Evolutionary conservation across 2,113 vertebrate species (phyloP).

Genomic region (Mellivora capensis): DNA sequence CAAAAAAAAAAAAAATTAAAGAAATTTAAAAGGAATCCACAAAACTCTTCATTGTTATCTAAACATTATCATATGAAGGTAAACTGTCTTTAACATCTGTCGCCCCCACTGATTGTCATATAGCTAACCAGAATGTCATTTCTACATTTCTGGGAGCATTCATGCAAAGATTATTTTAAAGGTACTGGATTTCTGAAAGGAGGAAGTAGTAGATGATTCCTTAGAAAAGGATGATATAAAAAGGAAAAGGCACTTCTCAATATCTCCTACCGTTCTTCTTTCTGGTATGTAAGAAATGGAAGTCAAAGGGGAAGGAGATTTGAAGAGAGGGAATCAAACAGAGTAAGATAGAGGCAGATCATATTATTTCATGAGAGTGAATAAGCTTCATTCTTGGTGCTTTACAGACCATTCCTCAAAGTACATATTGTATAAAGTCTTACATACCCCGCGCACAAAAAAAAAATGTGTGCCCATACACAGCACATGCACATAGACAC

Average conservation of each 20-base stretch:
- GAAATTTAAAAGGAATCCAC: background rate
- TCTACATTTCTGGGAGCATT: background rate
- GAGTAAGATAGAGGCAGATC: background rate
- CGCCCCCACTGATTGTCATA: background rate
- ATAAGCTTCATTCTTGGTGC: background rate
- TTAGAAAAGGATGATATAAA: background rate
- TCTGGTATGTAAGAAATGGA: background rate
- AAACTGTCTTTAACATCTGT: background rate
- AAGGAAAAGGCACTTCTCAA: background rate
- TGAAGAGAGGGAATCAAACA: background rate
- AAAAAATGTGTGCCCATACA: accelerated
- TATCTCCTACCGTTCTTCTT: background rate
- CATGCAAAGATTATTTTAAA: background rate
- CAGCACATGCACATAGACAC: background rate
- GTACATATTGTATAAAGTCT: background rate
- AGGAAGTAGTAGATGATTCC: background rate
- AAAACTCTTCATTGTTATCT: background rate
- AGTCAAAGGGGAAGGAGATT: background rate
- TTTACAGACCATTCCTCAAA: background rate
- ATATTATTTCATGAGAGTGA: background rate
- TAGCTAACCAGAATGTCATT: background rate
- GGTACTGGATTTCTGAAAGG: background rate
- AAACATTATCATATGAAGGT: background rate
- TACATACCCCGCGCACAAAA: background rate
- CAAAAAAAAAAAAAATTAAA: background rate